These are phyloP conservation scores for Mustela lutreola DNA, from an alignment of 2,113 vertebrate genomes.

Conservation along the genomic window DNA sequence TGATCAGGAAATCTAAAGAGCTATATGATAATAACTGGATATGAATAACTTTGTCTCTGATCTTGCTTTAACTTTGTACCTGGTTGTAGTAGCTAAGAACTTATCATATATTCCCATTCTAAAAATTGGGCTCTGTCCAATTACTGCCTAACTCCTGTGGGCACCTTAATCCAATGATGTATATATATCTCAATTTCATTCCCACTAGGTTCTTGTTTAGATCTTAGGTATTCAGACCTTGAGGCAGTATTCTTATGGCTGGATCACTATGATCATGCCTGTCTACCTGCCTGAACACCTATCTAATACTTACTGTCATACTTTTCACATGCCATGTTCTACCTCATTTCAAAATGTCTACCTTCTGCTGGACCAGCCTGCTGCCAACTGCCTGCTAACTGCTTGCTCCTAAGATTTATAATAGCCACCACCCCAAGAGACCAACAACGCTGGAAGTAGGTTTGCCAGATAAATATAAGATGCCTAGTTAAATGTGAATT, in stretches of 20 bases:
- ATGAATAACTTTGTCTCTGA: background rate
- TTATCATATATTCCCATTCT: background rate
- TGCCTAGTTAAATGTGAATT: background rate
- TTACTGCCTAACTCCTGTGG: background rate
- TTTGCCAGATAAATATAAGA: background rate
- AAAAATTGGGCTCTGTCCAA: background rate
- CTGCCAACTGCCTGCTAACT: background rate
- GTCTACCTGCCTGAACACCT: background rate
- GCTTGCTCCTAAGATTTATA: background rate
- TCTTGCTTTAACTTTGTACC: conserved; percentile 24
- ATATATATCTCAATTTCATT: background rate
- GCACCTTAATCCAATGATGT: background rate
- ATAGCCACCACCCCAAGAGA: background rate
- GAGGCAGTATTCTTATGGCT: background rate
- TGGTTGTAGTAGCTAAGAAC: background rate
- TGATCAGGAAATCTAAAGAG: background rate
- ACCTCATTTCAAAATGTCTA: background rate
- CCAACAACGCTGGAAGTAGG: background rate
- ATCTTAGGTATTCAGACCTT: background rate
- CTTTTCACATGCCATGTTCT: background rate
- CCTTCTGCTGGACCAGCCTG: background rate
- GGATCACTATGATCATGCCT: background rate
- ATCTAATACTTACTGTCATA: background rate
- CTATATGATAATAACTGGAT: background rate
- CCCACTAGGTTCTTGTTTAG: background rate